A percentile compares a stretch with the other conserved stretches of the same genome.
phyloP scores from a whole-genome alignment of 2,888 invertebrate genomes.

The Meteorus colon region DNA sequence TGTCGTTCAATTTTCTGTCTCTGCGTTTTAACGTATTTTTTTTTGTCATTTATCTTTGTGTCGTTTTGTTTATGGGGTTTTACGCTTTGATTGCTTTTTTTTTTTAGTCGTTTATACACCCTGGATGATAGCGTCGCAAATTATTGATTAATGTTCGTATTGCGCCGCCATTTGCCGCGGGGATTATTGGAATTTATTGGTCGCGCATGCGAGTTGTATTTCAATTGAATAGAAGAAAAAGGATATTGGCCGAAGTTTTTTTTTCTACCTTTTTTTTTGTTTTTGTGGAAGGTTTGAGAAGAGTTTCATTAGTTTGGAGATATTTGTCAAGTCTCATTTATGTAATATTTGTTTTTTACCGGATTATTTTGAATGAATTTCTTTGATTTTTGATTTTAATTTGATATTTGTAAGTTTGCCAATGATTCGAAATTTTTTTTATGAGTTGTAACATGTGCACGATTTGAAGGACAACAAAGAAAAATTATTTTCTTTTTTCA shows the following conservation, averaged over 20 bases:
- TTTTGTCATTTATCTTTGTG: neutral
- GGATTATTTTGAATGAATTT: too few species aligned
- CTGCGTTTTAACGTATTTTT: neutral
- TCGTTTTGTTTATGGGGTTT: neutral
- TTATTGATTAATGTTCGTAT: conserved; percentile 28
- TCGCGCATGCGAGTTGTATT: neutral
- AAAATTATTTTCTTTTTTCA: too few species aligned
- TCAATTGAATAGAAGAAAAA: neutral
- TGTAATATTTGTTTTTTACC: too few species aligned
- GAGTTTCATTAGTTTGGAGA: neutral
- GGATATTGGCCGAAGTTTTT: neutral
- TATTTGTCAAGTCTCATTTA: too few species aligned
- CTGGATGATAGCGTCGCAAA: conserved; percentile 25
- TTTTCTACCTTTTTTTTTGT: neutral
- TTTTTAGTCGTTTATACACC: neutral
- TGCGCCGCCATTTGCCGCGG: conserved; percentile 13
- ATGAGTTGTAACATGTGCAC: too few species aligned
- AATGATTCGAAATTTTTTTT: too few species aligned
- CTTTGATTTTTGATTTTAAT: too few species aligned
- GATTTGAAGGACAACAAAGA: too few species aligned
- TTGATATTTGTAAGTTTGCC: too few species aligned
- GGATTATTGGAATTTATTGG: conserved; percentile 29
- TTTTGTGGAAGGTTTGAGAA: neutral
- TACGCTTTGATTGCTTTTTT: neutral
- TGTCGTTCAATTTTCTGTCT: conserved; percentile 1